A percentile compares a stretch with the other conserved stretches of the same genome.
Conservation (phyloP, 2,888 invertebrate species). For the Helleia helle region DNA sequence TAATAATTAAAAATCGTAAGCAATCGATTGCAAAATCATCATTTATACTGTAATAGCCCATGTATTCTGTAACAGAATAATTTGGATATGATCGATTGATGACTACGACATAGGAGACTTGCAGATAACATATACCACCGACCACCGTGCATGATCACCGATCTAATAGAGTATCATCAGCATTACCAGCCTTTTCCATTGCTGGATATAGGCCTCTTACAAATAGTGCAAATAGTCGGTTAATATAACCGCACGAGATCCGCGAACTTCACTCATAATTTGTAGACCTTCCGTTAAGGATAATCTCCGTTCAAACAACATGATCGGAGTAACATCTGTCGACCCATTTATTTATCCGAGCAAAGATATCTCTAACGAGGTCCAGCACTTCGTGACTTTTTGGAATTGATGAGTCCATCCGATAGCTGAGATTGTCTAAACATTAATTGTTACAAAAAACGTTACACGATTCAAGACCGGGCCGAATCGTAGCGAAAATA, state of each 20-base stretch:
- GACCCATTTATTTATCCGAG: conserved; percentile 12
- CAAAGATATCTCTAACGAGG: conserved; percentile 9
- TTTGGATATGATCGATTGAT: no score
- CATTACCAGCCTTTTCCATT: no score
- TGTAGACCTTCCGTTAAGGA: conserved; percentile 9
- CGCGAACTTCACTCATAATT: conserved; percentile 5
- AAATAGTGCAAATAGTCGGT: background rate
- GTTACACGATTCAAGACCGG: conserved; percentile 6
- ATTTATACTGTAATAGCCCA: no score
- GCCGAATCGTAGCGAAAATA: background rate
- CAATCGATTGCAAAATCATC: no score
- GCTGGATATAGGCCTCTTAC: background rate
- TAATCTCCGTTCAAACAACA: conserved; percentile 10
- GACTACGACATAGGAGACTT: no score
- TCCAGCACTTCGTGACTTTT: conserved; percentile 12
- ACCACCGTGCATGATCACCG: no score
- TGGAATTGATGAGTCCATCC: conserved; percentile 10
- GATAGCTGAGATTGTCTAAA: conserved; percentile 12
- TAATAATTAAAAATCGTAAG: no score
- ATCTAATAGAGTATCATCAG: no score
- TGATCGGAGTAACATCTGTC: conserved; percentile 10
- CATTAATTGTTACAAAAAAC: conserved; percentile 10
- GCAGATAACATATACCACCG: no score
- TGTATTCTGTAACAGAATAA: no score
- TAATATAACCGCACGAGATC: background rate